Percentiles rank a stretch among this genome's conserved stretches.
phyloP scores from a whole-genome alignment of 2,797 vertebrate species.

The Epinephelus awoara region DNA sequence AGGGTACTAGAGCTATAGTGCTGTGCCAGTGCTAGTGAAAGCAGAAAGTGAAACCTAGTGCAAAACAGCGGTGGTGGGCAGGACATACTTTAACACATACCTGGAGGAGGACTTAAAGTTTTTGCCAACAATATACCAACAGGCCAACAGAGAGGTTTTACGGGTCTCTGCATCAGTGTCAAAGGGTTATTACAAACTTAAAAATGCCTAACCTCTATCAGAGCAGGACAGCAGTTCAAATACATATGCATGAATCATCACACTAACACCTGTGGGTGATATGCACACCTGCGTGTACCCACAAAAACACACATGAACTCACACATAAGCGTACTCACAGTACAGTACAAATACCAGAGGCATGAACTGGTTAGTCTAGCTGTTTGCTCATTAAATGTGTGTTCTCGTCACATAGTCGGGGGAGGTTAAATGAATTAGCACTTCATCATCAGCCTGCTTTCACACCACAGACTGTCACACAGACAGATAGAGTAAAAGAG shows the following conservation, averaged over 20 bases:
- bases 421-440: conserved; percentile 78
- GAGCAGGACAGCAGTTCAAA: conserved; percentile 16
- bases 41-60: too few species aligned
- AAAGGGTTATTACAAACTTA: not conserved
- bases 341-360: conserved; percentile 42
- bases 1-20: too few species aligned
- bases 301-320: conserved; percentile 7
- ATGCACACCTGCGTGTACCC: conserved; percentile 15
- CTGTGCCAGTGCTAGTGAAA: too few species aligned
- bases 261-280: conserved; percentile 39
- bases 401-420: conserved; percentile 64
- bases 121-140: not conserved
- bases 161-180: not conserved
- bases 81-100: too few species aligned
- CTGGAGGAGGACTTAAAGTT: too few species aligned
- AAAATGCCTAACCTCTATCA: conserved; percentile 3
- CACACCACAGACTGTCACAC: conserved; percentile 59
- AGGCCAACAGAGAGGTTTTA: not conserved
- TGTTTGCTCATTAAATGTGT: conserved; percentile 75
- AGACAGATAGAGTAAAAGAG: conserved; percentile 31
- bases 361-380: conserved; percentile 68
- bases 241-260: conserved; percentile 24
- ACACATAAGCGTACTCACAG: conserved; percentile 22
- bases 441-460: conserved; percentile 67
- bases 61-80: too few species aligned